Evolutionary conservation across 2,888 invertebrate species (phyloP).

Genomic region (Drosophila algonquin): DNA sequence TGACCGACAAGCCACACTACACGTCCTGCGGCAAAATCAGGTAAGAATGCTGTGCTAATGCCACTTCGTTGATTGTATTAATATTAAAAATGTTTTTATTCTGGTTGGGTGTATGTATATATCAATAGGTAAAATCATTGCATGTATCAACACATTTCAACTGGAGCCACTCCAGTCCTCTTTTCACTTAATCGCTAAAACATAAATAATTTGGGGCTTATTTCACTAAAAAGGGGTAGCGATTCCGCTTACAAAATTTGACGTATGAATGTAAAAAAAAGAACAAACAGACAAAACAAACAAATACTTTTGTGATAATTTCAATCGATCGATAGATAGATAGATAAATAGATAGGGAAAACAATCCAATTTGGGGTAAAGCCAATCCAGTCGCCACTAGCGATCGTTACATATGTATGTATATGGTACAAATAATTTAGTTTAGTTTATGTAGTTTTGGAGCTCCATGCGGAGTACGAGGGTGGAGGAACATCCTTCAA

Average conservation of each 20-base stretch:
- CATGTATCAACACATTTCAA: conserved; percentile 52
- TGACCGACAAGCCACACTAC: too few relatives aligned
- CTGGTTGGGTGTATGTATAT: conserved; percentile 31
- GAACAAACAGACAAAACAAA: conserved; percentile 16
- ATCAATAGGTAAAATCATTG: conserved; percentile 63
- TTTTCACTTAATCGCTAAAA: conserved; percentile 54
- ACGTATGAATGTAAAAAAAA: conserved; percentile 22
- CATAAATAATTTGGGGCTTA: conserved; percentile 67
- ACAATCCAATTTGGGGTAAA: conserved; percentile 15
- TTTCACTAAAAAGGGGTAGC: conserved; percentile 38
- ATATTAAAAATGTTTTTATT: conserved; percentile 43
- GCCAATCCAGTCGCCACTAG: neutral
- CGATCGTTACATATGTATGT: conserved; percentile 13
- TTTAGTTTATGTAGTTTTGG: conserved; percentile 17
- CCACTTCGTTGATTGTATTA: conserved; percentile 27
- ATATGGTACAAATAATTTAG: conserved; percentile 45
- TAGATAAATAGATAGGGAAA: neutral
- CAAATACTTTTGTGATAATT: conserved; percentile 65
- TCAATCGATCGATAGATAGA: conserved; percentile 49
- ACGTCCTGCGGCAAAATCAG: too few relatives aligned
- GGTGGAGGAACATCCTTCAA: neutral
- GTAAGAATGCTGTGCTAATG: too few relatives aligned
- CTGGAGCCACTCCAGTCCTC: conserved; percentile 14
- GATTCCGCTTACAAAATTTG: conserved; percentile 24
- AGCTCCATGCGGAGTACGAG: conserved; percentile 2